phyloP scores from a whole-genome alignment of 1,140 invertebrate genomes.

The Caerostris extrusa region DNA sequence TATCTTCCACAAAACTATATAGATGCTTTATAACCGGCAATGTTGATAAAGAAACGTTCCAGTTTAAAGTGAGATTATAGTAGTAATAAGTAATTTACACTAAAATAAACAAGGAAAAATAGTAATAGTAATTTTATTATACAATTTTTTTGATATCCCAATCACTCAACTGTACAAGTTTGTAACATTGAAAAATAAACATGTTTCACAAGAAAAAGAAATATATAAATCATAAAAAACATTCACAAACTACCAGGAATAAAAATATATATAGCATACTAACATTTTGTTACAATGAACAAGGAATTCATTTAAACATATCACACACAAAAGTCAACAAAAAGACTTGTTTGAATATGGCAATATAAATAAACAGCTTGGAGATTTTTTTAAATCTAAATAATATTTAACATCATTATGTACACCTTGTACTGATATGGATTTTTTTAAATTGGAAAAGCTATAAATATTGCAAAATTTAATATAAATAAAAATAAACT shows the following conservation, averaged over 20 bases:
- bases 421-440: too few relatives aligned
- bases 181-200: slow-evolving; percentile 54
- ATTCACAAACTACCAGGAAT: not conserved
- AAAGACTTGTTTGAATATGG: slow-evolving; percentile 12
- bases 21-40: too few relatives aligned
- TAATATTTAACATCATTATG: too few relatives aligned
- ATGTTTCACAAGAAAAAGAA: slow-evolving; percentile 15
- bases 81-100: not conserved
- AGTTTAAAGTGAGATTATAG: not conserved
- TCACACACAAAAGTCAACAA: slow-evolving; percentile 19
- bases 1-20: too few relatives aligned
- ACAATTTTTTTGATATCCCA: slow-evolving; percentile 56
- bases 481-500: too few relatives aligned
- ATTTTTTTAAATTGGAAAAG: too few relatives aligned
- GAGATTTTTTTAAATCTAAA: not conserved
- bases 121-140: slow-evolving; percentile 67
- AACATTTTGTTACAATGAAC: not conserved
- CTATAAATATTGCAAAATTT: too few relatives aligned
- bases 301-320: not conserved
- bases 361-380: slow-evolving; percentile 1
- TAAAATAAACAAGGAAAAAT: not conserved
- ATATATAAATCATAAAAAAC: slow-evolving; percentile 35
- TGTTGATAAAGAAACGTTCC: too few relatives aligned
- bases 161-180: slow-evolving; percentile 52
- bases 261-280: not conserved